Percentiles rank a stretch among this genome's conserved stretches.
Conservation (phyloP, 2,797 vertebrate species). For the Alca torda region DNA sequence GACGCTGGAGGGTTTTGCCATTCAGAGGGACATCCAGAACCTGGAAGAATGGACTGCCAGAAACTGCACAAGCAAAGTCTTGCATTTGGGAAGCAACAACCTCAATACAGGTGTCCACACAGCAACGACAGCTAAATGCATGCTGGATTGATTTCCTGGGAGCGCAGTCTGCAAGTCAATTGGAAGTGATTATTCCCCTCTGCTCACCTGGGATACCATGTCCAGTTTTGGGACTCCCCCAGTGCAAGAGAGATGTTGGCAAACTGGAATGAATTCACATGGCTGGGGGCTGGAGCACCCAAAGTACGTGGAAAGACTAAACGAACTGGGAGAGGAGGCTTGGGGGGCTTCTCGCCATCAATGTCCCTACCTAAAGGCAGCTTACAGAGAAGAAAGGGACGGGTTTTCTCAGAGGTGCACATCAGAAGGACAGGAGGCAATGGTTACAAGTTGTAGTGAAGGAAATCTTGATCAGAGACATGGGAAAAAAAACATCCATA, state of each 20-base stretch:
- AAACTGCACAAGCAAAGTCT: neutral
- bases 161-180: neutral
- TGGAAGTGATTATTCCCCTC: neutral
- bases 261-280: neutral
- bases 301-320: neutral
- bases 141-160: neutral
- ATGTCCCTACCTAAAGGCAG: neutral
- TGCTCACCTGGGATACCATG: neutral
- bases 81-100: neutral
- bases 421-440: neutral
- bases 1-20: neutral
- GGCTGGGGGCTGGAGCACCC: neutral
- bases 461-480: neutral
- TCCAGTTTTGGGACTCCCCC: neutral
- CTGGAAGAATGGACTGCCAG: neutral
- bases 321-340: neutral
- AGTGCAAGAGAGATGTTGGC: neutral
- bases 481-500: neutral
- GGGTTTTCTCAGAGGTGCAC: neutral
- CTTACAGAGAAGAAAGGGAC: neutral
- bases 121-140: neutral
- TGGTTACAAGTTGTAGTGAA: neutral
- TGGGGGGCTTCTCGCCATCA: neutral
- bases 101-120: neutral
- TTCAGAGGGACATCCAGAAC: neutral